Base-by-base conservation (phyloP, 2,888 invertebrate species). In the Homarus gammarus region DNA sequence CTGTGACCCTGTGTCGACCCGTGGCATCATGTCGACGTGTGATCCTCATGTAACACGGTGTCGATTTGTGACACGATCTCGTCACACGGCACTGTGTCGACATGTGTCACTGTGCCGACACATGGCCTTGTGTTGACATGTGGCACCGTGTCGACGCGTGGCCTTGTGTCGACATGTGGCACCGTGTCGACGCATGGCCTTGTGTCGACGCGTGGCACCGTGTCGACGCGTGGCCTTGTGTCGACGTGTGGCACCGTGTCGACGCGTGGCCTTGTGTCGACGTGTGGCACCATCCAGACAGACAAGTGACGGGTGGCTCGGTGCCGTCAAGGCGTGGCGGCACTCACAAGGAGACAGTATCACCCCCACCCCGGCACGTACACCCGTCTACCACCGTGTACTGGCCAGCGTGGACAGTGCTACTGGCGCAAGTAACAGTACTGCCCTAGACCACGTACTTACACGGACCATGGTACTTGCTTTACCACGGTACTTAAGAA, bases 391-490 rank as follows among this genome's bases (percentile, higher is more conserved):
- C 27, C 64, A 10, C 64, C 27, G 3, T 64, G n/a, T 64, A 5
- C 64, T n/a, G n/a, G 64, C 6, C 64, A 10, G 64, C 27, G 6
- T 64, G 64, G 64, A n/a, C 27, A 15, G 27, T n/a, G 64, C 27
- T 27, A 27, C 64, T 27, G 8, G 27, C 64, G 27, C 12, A 22
- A 27, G 6, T 27, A 64, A 64, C n/a, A 64, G 27, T 64, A 64
- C 27, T 64, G 27, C 64, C 8, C 22, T 27, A n/a, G n/a, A 68
- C 82, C 82, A 82, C 64, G 70, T 38, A 82, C 33, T 40, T 68
- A 73, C 75, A 33, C 56, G 73, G 84, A 36, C 56, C 56, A 31
- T 31, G 40, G 75, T 84, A 75, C 75, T 84, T 72, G 33, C 33
- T 38, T 56, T 79, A 79, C 75, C 64, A 64, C 27, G 64, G 64